Percentiles rank a stretch among this genome's conserved stretches.
These are phyloP conservation scores for Darwinula stevensoni DNA, from an alignment of 2,888 invertebrate species.

Conservation along the genomic window DNA sequence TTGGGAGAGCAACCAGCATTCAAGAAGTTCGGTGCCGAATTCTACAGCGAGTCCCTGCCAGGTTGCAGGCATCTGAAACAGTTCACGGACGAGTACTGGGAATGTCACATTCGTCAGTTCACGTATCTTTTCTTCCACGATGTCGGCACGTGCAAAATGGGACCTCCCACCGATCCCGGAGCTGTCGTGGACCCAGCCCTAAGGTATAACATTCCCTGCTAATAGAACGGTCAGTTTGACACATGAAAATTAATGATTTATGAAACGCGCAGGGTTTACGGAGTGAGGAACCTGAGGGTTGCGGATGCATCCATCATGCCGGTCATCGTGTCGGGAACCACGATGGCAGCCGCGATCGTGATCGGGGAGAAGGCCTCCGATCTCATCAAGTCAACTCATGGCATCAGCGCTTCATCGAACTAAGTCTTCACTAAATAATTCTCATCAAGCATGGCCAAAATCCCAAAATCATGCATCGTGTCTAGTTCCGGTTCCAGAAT, in stretches of 20 bases:
- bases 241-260: not conserved
- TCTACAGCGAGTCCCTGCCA: not conserved
- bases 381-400: constrained; percentile 8
- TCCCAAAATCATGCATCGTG: too few relatives aligned
- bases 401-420: too few relatives aligned
- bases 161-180: constrained; percentile 5
- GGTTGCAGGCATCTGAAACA: constrained; percentile 4
- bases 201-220: too few relatives aligned
- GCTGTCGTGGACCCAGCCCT: not conserved
- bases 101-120: constrained; percentile 7
- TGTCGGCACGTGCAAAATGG: constrained; percentile 7
- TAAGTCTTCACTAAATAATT: too few relatives aligned
- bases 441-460: too few relatives aligned
- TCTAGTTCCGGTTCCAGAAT: too few relatives aligned
- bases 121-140: constrained; percentile 5
- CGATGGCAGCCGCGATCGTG: constrained; percentile 9
- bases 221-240: too few relatives aligned
- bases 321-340: constrained; percentile 7
- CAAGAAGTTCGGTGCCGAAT: not conserved
- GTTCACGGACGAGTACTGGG: constrained; percentile 7
- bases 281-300: not conserved
- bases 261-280: not conserved
- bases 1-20: not conserved
- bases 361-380: constrained; percentile 9
- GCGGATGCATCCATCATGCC: not conserved